Conservation (phyloP, 2,113 vertebrate species). For the Chunga burmeisteri region DNA sequence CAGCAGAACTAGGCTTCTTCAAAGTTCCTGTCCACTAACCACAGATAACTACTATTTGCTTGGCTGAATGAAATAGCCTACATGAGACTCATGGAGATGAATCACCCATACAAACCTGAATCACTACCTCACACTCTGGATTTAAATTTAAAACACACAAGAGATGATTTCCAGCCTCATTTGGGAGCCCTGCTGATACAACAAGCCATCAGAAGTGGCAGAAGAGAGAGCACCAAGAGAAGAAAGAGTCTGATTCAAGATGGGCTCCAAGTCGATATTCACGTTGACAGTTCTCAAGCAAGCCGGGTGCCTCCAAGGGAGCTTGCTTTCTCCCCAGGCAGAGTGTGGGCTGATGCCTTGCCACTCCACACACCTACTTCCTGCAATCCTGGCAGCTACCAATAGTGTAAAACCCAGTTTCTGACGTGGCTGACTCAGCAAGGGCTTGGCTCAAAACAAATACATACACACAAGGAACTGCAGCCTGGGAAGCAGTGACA, state of each 20-base stretch:
- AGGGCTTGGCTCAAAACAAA: constrained; percentile 74
- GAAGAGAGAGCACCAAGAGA: background rate
- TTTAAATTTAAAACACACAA: background rate
- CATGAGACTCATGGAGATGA: constrained; percentile 28
- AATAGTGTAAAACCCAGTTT: constrained; percentile 60
- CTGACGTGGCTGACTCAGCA: constrained; percentile 78
- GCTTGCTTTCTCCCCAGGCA: background rate
- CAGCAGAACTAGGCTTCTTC: background rate
- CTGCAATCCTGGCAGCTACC: constrained; percentile 73
- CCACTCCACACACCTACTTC: constrained; percentile 56
- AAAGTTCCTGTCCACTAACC: background rate
- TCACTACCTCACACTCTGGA: background rate
- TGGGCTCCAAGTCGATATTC: background rate
- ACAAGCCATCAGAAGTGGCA: background rate
- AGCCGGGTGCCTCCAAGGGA: background rate
- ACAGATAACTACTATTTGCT: background rate
- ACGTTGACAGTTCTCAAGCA: background rate
- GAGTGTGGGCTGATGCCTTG: constrained; percentile 51
- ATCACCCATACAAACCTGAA: constrained; percentile 56
- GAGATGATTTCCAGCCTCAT: background rate
- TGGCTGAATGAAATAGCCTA: background rate
- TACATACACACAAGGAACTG: constrained; percentile 34
- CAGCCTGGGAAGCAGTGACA: background rate
- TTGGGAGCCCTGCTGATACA: background rate
- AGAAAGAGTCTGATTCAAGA: background rate